Conservation (phyloP, 2,797 vertebrate genomes). For the Cirrhinus molitorella region DNA sequence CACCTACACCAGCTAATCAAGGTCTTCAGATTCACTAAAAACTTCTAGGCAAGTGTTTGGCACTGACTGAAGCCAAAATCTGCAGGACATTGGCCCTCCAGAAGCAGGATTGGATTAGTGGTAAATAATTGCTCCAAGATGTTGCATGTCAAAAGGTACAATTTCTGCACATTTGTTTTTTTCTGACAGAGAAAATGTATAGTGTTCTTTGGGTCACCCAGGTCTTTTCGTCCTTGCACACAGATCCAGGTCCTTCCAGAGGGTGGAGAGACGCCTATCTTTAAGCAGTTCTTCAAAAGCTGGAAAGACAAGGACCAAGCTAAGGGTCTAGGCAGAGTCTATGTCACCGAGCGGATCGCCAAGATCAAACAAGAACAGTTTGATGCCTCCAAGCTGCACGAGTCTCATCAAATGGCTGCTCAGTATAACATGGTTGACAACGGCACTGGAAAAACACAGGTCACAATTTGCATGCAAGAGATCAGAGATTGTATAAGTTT, state of each 20-base stretch:
- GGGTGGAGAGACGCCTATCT: slow-evolving; percentile 90
- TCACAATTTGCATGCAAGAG: slow-evolving; percentile 57
- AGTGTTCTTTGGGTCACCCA: background rate
- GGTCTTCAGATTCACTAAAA: background rate
- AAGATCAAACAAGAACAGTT: slow-evolving; percentile 86
- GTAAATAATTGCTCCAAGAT: background rate
- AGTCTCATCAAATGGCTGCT: slow-evolving; percentile 88
- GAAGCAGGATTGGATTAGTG: background rate
- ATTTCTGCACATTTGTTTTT: background rate
- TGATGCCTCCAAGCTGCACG: slow-evolving; percentile 87
- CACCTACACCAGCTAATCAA: background rate
- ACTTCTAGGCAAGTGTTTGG: background rate
- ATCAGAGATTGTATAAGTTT: slow-evolving; percentile 7
- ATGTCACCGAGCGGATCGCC: slow-evolving; percentile 87
- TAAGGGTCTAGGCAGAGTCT: slow-evolving; percentile 87
- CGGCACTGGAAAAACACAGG: slow-evolving; percentile 86
- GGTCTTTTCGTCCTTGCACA: background rate
- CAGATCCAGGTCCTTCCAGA: slow-evolving; percentile 93
- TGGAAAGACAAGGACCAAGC: slow-evolving; percentile 90
- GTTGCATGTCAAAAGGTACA: background rate
- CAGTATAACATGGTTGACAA: slow-evolving; percentile 93
- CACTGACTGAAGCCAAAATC: background rate
- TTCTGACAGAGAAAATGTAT: background rate
- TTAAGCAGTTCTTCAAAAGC: slow-evolving; percentile 90
- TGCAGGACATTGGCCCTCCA: background rate